Evolutionary conservation across 30 jellyfish, hydroid and myxozoan genomes (phyloP), one percentile per base, ranked within the genome.

Genomic region (Sanderia malayensis): DNA sequence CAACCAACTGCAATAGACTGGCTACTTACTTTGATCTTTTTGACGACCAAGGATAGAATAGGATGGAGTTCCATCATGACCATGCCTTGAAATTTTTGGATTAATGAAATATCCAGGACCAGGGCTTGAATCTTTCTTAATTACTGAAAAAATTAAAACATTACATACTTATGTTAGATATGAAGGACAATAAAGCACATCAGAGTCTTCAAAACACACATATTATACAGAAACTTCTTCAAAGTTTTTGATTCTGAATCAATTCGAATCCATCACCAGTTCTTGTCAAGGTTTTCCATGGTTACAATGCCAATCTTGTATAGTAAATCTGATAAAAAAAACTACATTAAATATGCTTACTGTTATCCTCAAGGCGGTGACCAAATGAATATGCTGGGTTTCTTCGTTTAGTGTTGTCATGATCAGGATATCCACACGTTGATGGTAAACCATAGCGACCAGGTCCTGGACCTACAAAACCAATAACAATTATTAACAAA

Each of bases 71-170:
- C 98, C 98, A 67, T 92, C 98, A n/a, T 25, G 29, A 1, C 98
- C 98, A 73, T 65, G 83, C 45, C 96, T 69, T 22, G 95, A 85
- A 3, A 92, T 92, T 31, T 67, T 59, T 21, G 98, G 86, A 37
- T 84, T 46, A 31, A 83, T 79, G 88, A 92, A 84, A 67, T 92
- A 92, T 24, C 98, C 98, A n/a, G 98, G 98, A 6, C 98, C 98
- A 15, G 98, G 98, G 57, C 98, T 92, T 80, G 88, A 76, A 70
- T 92, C 98, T 62, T 83, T 92, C 41, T 80, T 84, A 86, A 92
- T 84, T 92, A 79, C 98, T 90, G 65, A 13, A 62, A 33, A 53
- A 66, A 72, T n/a, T 44, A 28, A 70, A 37, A n/a, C n/a, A n/a
- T n/a, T n/a, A n/a, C n/a, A n/a, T n/a, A n/a, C n/a, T n/a, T n/a